Conservation (phyloP, 2,888 invertebrate species). For the Hemaris fuciformis region DNA sequence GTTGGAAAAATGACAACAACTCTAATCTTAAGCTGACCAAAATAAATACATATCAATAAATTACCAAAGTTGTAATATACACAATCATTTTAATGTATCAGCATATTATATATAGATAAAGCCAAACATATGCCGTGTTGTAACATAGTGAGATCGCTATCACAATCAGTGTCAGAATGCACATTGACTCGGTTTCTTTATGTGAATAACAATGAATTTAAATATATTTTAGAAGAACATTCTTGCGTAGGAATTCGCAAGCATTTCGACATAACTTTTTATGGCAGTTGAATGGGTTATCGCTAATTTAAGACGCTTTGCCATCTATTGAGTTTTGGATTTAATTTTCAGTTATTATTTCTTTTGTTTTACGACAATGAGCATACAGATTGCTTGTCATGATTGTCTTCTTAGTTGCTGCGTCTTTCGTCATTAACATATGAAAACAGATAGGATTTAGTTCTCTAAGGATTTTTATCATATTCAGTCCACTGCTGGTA, state of each 20-base stretch:
- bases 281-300: no score
- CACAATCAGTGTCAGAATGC: slow-evolving; percentile 10
- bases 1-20: no score
- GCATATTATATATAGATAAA: not conserved
- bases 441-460: no score
- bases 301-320: no score
- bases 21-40: not conserved
- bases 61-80: not conserved
- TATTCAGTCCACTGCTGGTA: no score
- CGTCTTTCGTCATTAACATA: no score
- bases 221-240: not conserved
- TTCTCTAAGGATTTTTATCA: no score
- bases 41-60: not conserved
- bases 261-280: not conserved
- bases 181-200: slow-evolving; percentile 2
- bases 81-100: not conserved
- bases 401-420: no score
- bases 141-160: not conserved
- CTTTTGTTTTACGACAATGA: no score
- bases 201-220: not conserved
- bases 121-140: not conserved
- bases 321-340: no score
- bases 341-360: no score
- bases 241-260: not conserved
- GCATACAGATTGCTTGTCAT: no score